Evolutionary conservation across 2,113 vertebrate genomes (phyloP).

Genomic region (Oxyruncus cristatus): DNA sequence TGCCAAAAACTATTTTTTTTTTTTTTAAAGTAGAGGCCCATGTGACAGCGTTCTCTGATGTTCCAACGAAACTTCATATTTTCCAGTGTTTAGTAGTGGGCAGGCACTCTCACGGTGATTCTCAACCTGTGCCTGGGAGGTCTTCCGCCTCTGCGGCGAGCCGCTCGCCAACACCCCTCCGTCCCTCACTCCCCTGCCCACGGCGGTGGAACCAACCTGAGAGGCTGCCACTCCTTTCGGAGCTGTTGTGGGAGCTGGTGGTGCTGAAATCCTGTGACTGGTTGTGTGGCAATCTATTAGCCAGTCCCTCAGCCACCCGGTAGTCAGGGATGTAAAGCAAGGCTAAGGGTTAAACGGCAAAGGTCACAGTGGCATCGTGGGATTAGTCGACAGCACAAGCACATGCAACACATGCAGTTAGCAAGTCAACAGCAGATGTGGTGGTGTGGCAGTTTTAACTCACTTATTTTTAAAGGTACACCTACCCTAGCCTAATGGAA

Average conservation of each 20-base stretch:
- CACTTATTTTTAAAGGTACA: background rate
- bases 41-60: background rate
- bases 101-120: background rate
- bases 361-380: conserved; percentile 94
- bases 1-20: background rate
- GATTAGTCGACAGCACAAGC: conserved; percentile 93
- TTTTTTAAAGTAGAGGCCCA: background rate
- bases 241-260: conserved; percentile 99
- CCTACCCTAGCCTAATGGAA: conserved; percentile 64
- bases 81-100: background rate
- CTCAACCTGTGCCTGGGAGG: background rate
- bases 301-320: conserved; percentile 99
- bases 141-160: background rate
- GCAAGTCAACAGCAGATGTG: conserved; percentile 75
- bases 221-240: conserved; percentile 99
- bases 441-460: background rate
- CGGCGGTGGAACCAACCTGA: conserved; percentile 92
- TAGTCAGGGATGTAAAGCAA: conserved; percentile 99
- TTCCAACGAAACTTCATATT: background rate
- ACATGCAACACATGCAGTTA: conserved; percentile 96
- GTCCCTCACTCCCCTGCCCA: conserved; percentile 67
- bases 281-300: conserved; percentile 99
- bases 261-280: conserved; percentile 99
- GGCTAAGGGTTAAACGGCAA: conserved; percentile 98
- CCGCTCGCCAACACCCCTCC: conserved; percentile 63